Evolutionary conservation across 2,888 invertebrate species (phyloP).

Genomic region (Acanthosepion esculentum): DNA sequence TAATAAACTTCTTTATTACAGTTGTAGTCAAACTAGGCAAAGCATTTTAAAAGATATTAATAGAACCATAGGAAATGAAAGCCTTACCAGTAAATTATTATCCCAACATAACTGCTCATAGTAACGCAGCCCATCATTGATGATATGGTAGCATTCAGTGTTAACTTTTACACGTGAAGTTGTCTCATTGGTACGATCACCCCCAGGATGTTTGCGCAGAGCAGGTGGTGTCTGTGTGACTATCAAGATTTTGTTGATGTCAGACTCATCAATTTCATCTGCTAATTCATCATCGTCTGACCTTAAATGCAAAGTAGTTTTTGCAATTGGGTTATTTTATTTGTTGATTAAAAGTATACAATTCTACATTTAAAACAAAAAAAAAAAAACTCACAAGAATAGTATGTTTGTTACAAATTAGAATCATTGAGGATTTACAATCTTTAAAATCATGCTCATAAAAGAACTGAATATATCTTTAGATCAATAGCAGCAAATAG

Average conservation of each 20-base stretch:
- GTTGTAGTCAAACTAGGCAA: neutral
- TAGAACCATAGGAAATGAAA: neutral
- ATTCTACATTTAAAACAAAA: neutral
- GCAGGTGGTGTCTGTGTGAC: constrained; percentile 85
- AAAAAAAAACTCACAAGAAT: too few species aligned
- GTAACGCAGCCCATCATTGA: constrained; percentile 95
- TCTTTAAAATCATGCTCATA: too few species aligned
- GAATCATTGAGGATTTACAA: too few species aligned
- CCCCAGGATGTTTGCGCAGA: constrained; percentile 87
- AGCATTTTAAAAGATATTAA: neutral
- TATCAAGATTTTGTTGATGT: constrained; percentile 93
- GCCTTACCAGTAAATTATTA: constrained; percentile 70
- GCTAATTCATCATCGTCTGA: constrained; percentile 79
- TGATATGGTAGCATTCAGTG: constrained; percentile 93
- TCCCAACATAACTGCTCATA: constrained; percentile 94
- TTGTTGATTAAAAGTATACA: neutral
- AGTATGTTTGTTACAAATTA: too few species aligned
- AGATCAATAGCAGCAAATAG: too few species aligned
- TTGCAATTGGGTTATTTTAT: neutral
- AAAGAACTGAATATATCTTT: too few species aligned
- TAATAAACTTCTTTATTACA: too few species aligned
- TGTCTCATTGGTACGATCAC: constrained; percentile 93
- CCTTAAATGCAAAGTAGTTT: constrained; percentile 56
- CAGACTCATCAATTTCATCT: constrained; percentile 91
- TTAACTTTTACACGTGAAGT: constrained; percentile 93